These are phyloP conservation scores for Hippocampus comes DNA, from an alignment of 2,113 vertebrate species.

Conservation along the genomic window DNA sequence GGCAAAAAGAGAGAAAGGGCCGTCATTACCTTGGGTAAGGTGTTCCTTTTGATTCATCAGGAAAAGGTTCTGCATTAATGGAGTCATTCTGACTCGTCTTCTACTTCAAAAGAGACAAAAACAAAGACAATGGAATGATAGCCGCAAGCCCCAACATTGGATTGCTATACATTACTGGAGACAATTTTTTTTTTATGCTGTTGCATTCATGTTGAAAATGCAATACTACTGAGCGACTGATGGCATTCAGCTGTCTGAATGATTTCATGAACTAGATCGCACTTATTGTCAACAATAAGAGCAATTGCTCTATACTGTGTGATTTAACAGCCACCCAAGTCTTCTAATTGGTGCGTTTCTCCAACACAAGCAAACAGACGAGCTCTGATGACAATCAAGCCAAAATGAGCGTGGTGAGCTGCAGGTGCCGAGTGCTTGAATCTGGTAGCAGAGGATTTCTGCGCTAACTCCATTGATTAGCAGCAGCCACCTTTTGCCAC, in stretches of 20 bases:
- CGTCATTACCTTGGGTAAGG: constrained; percentile 43
- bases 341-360: constrained; percentile 48
- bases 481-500: constrained; percentile 40
- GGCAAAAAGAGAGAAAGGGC: constrained; percentile 37
- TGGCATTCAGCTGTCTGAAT: background rate
- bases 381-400: constrained; percentile 59
- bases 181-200: background rate
- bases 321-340: constrained; percentile 6
- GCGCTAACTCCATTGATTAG: constrained; percentile 57
- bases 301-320: background rate
- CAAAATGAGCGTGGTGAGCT: constrained; percentile 40
- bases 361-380: constrained; percentile 42
- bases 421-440: constrained; percentile 49
- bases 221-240: constrained; percentile 8
- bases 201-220: constrained; percentile 19
- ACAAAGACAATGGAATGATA: constrained; percentile 54
- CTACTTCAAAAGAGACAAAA: constrained; percentile 50
- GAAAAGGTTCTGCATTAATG: constrained; percentile 68
- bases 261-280: background rate
- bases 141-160: constrained; percentile 36
- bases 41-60: constrained; percentile 60
- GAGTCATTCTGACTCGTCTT: constrained; percentile 51
- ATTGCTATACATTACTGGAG: constrained; percentile 31
- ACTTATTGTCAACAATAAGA: background rate
- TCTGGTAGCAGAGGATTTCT: constrained; percentile 24